phyloP scores from a whole-genome alignment of 2,888 invertebrate species.

The Heliconius ismenius region DNA sequence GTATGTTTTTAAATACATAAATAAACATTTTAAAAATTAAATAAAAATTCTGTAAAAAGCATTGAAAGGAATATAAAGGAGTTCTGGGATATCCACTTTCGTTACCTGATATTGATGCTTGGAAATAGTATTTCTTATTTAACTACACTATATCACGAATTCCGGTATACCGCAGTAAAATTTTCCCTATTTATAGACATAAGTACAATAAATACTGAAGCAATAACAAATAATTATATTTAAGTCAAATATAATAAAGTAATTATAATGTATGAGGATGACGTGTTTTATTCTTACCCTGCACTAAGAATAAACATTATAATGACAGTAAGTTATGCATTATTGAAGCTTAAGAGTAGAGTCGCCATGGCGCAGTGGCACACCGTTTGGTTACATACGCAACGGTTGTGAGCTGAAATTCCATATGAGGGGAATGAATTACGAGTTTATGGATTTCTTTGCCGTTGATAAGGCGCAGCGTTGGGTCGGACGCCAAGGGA shows the following conservation, averaged over 20 bases:
- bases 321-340: neutral
- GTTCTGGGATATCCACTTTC: neutral
- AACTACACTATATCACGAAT: slow-evolving; percentile 18
- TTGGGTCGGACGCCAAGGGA: no score
- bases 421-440: neutral
- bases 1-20: no score
- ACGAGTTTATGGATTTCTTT: no score
- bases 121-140: slow-evolving; percentile 21
- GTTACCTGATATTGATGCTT: neutral
- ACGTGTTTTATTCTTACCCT: slow-evolving; percentile 53
- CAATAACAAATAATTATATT: slow-evolving; percentile 60
- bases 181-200: slow-evolving; percentile 54
- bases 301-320: neutral
- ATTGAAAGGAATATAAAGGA: neutral
- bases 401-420: neutral
- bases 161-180: slow-evolving; percentile 42
- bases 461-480: no score
- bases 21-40: no score
- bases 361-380: neutral
- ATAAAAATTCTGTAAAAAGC: neutral
- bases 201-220: slow-evolving; percentile 73
- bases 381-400: neutral
- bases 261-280: slow-evolving; percentile 61
- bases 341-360: neutral
- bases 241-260: slow-evolving; percentile 61